Conservation (phyloP, 2,113 vertebrate species). For the Halcyon malimbica region DNA sequence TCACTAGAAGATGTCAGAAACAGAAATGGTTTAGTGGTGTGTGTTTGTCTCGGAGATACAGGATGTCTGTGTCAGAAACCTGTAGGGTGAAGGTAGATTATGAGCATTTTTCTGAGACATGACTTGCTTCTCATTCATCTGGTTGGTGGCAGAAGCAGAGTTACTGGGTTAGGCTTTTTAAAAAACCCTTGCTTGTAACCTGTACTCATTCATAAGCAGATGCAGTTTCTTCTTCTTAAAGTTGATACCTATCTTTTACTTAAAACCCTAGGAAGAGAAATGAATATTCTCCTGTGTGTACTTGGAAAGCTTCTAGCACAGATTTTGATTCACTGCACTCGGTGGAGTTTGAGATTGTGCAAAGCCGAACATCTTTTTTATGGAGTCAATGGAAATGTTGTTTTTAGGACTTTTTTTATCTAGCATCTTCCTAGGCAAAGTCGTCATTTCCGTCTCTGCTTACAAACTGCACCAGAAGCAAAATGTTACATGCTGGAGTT, state of each 20-base stretch:
- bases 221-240: not conserved
- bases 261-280: not conserved
- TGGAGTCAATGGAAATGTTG: constrained; percentile 6
- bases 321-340: constrained; percentile 32
- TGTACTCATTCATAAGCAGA: not conserved
- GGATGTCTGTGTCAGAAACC: not conserved
- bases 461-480: not conserved
- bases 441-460: not conserved
- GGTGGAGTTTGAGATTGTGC: constrained; percentile 6
- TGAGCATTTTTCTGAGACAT: not conserved
- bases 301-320: constrained; percentile 23
- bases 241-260: not conserved
- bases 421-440: constrained; percentile 1
- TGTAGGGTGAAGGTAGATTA: not conserved
- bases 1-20: not conserved
- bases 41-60: not conserved
- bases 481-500: not conserved
- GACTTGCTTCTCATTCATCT: not conserved
- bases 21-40: not conserved
- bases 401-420: not conserved
- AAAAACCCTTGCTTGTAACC: not conserved
- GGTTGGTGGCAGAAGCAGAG: not conserved
- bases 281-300: not conserved
- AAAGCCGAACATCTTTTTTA: constrained; percentile 37
- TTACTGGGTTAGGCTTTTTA: not conserved